Percentiles rank a stretch among this genome's conserved stretches.
These are phyloP conservation scores for Otocyon megalotis DNA, from an alignment of 2,113 vertebrate genomes.

Conservation along the genomic window DNA sequence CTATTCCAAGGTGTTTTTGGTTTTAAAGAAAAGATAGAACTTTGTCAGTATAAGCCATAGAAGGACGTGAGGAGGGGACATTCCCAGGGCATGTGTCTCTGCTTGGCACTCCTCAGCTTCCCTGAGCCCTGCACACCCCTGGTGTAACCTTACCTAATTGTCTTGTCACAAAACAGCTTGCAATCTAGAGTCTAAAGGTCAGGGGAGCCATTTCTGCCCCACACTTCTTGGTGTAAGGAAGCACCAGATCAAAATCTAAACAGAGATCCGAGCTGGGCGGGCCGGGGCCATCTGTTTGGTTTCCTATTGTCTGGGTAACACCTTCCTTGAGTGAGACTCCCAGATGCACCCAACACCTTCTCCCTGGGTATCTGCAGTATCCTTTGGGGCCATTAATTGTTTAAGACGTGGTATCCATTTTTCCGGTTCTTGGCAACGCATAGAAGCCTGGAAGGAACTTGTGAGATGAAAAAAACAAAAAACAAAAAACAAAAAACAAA, in stretches of 20 bases:
- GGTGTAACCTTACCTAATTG: slow-evolving; percentile 77
- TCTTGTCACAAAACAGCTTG: slow-evolving; percentile 74
- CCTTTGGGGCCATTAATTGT: slow-evolving; percentile 66
- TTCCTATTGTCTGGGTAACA: slow-evolving; percentile 60
- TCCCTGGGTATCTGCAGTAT: slow-evolving; percentile 27
- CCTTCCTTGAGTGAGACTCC: slow-evolving; percentile 6
- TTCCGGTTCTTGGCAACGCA: slow-evolving; percentile 33
- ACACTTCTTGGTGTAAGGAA: slow-evolving; percentile 76
- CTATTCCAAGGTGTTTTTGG: background rate
- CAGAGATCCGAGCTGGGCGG: background rate
- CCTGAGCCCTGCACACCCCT: slow-evolving; percentile 32
- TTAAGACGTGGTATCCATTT: slow-evolving; percentile 17
- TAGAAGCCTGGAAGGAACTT: background rate
- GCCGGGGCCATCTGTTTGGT: slow-evolving; percentile 62
- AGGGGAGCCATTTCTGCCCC: slow-evolving; percentile 63
- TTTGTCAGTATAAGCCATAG: background rate
- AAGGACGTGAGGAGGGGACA: background rate
- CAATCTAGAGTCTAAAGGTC: slow-evolving; percentile 70
- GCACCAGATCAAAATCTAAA: slow-evolving; percentile 78
- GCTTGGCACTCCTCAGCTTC: slow-evolving; percentile 7
- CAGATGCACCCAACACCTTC: slow-evolving; percentile 23
- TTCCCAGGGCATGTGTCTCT: background rate
- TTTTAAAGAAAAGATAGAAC: background rate
- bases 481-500: background rate
- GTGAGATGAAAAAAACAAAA: background rate